Base-by-base conservation (phyloP, 2,113 vertebrate species). In the Brachyistius frenatus region DNA sequence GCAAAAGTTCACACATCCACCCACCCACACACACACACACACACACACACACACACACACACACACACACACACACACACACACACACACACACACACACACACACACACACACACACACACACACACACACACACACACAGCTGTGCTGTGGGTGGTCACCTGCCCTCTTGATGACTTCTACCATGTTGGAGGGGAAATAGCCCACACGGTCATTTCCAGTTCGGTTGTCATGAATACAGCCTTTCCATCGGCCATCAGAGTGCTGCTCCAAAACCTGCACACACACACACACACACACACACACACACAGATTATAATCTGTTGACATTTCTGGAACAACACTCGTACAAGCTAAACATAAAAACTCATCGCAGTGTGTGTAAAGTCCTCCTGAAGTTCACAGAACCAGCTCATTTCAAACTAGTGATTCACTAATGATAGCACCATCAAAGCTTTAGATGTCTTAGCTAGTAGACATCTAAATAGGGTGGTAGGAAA, bases 141-240 rank as follows among this genome's bases (percentile, higher is more conserved):
- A 86, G 85, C 80, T 85, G 84, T 85, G 85, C 88, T 64, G 89
- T 80, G 77, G 84, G 84, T 84, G 85, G 95, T 96, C 95, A 97
- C 98, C 97, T 97, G 97, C 96, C 96, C 97, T 94, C 91, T 99
- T 99, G 86, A 99, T 97, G 78, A 97, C 96, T 92, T 99, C 98
- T 1, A 97, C 98, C 66, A 99, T 96, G 86, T 96, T 98, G 87
- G 97, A 98, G 0, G 98, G 98, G 92, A 99, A 99, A 89, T 99
- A 99, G 66, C 98, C 98, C 63, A 99, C 97, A 0, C 98, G 95
- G 93, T 99, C 98, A 1, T 98, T 98, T 93, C 98, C 98, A 0
- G 98, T 99, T 71, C 97, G 95, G 95, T 98, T 99, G 93, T 99
- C 98, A 35, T 99, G 98, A 89, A 99, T 99, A 80, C 98, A 99